Base-by-base conservation (phyloP, 2,797 vertebrate genomes). In the Nannoperca obscura region DNA sequence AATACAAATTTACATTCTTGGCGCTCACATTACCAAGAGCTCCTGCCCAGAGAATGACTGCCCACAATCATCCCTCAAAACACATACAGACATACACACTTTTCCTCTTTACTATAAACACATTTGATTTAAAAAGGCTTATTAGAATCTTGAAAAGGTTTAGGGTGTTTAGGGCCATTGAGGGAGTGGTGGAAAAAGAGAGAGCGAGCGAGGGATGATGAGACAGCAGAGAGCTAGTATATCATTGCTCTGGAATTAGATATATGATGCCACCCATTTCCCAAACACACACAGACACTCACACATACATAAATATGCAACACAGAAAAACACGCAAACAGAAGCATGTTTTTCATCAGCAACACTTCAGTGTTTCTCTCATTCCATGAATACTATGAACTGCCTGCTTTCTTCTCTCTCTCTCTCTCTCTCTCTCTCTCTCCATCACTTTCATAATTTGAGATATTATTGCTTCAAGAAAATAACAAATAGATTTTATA, bases 171-270 rank as follows among this genome's bases (percentile, higher is more conserved):
- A 44, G 44, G 55, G 74, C 71, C 66, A 73, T 50, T 54, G 57
- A 68, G 54, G 53, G 60, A 74, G 66, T 62, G 34, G 66, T 69
- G 53, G 68, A 64, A 77, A 70, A 59, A 47, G 54, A 68, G n/a
- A 78, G 64, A 59, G 40, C 0, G 24, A 76, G 74, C 59, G 76
- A 85, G 30, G 59, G 63, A 81, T 78, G 67, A 88, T 75, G 63
- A 63, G 70, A 69, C 30, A 50, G 46, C 40, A 65, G 80, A 78
- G 53, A 84, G 46, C 64, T 54, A 32, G 76, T 57, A 60, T 66
- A 66, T 83, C 71, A 87, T 44, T 62, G 71, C 69, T 50, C 38
- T 76, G 68, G 77, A 86, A 73, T 81, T 77, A 74, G 72, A 86
- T 78, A 81, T 66, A 67, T 54, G 59, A 83, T 57, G 73, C 66